phyloP scores from a whole-genome alignment of 1,140 invertebrate genomes.

The Melitaea cinxia region DNA sequence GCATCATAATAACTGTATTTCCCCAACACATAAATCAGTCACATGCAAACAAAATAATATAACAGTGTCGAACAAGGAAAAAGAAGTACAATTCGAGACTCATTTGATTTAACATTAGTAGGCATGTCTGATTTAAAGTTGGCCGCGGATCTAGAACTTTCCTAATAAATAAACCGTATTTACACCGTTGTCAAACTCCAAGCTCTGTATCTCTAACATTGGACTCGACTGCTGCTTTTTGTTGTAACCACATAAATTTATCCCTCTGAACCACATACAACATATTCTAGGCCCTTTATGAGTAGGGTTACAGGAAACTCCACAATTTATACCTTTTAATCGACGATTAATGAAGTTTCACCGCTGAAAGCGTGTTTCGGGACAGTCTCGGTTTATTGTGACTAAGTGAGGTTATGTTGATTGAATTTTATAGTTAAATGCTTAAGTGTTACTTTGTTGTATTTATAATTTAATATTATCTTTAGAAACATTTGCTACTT shows the following conservation, averaged over 20 bases:
- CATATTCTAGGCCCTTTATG: slow-evolving; percentile 61
- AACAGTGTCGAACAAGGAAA: neutral
- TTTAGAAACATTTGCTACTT: too few relatives aligned
- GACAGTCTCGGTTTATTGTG: slow-evolving; percentile 12
- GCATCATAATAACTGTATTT: too few relatives aligned
- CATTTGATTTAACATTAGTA: slow-evolving; percentile 1
- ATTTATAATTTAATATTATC: neutral
- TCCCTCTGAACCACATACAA: slow-evolving; percentile 57
- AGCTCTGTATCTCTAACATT: slow-evolving; percentile 52
- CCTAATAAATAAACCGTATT: slow-evolving; percentile 74
- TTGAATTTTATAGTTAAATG: neutral
- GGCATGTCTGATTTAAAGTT: slow-evolving; percentile 55
- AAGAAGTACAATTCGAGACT: neutral
- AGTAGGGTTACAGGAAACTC: slow-evolving; percentile 61
- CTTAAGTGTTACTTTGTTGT: neutral
- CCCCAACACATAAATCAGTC: neutral
- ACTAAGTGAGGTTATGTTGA: slow-evolving; percentile 4
- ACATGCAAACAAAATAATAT: neutral
- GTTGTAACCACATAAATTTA: slow-evolving; percentile 62
- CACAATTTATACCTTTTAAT: slow-evolving; percentile 67
- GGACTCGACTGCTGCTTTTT: slow-evolving; percentile 60
- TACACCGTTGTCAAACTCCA: slow-evolving; percentile 63
- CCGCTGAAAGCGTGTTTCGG: slow-evolving; percentile 20
- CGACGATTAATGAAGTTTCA: slow-evolving; percentile 57
- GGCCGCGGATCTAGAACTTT: slow-evolving; percentile 55